Base-by-base conservation (phyloP, 2,888 invertebrate genomes). In the Caradrina clavipalpis region DNA sequence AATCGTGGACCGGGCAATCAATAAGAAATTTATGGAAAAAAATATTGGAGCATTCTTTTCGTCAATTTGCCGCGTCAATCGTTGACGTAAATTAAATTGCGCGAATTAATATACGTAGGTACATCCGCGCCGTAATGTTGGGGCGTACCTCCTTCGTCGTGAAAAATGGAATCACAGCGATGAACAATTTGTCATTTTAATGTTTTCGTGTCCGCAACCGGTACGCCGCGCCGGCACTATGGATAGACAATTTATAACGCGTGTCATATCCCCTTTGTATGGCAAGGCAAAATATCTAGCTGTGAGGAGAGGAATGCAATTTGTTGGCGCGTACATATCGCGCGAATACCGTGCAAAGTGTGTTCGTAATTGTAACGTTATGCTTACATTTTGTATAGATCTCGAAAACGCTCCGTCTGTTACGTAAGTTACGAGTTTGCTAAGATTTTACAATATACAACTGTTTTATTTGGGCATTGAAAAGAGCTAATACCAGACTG, bases 151-250 rank as follows among this genome's bases (percentile, higher is more conserved):
- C 87, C 88, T 91, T 89, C 88, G 83, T 78, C 76, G 84, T 93
- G 93, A 93, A 93, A 93, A 93, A 94, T 94, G 91, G 90, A 90
- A 92, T 91, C 89, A 88, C 87, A 88, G 90, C 89, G 86, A 89
- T 89, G 86, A 88, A 91, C 92, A 87, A 94, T 93, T 93, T 93
- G 93, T 93, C 93, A 94, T 94, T 93, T 92, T 93, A 92, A 94
- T 93, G 92, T 90, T 90, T 90, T 90, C 89, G 85, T 90, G 91
- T 91, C 90, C 87, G 86, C 91, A 87, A 83, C 88, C 85, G 85
- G 85, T 81, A 82, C 76, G 83, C 68, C 63, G 77, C 76, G 83
- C 68, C 63, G 77, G 85, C 85, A 89, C 88, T 91, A 91, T 90
- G 89, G 89, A 90, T 90, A 89, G 88, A 90, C 88, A 86, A 91